These are phyloP conservation scores for Cepphus grylle DNA, from an alignment of 2,113 vertebrate species.

Conservation along the genomic window DNA sequence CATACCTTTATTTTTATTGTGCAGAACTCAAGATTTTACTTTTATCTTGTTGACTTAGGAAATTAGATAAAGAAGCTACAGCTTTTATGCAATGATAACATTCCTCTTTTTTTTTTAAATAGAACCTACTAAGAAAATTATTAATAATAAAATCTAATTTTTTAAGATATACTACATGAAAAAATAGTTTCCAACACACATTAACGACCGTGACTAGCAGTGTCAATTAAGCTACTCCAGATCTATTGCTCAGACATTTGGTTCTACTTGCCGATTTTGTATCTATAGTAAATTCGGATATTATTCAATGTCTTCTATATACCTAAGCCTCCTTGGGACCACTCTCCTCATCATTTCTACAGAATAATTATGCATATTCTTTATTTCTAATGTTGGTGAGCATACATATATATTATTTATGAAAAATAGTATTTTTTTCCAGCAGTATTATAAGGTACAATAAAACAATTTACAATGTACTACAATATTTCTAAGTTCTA, in stretches of 20 bases:
- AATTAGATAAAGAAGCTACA: background rate
- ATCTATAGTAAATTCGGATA: background rate
- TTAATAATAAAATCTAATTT: background rate
- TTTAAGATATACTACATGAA: background rate
- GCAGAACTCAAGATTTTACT: background rate
- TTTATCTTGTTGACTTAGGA: background rate
- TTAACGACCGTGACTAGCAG: background rate
- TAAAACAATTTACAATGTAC: background rate
- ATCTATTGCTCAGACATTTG: background rate
- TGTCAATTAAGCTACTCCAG: background rate
- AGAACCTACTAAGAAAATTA: background rate
- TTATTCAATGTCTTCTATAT: background rate
- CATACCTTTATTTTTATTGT: background rate
- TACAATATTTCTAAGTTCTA: background rate
- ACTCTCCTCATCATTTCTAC: background rate
- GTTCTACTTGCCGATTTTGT: background rate
- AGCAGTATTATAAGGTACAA: background rate
- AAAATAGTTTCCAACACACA: background rate
- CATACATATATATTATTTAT: background rate
- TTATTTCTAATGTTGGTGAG: background rate
- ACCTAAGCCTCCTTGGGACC: background rate
- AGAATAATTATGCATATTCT: background rate
- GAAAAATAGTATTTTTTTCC: background rate
- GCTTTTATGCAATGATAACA: background rate
- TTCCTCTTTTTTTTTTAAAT: background rate